Evolutionary conservation across 2,797 vertebrate genomes (phyloP).

Genomic region (Aulostomus chinensis): DNA sequence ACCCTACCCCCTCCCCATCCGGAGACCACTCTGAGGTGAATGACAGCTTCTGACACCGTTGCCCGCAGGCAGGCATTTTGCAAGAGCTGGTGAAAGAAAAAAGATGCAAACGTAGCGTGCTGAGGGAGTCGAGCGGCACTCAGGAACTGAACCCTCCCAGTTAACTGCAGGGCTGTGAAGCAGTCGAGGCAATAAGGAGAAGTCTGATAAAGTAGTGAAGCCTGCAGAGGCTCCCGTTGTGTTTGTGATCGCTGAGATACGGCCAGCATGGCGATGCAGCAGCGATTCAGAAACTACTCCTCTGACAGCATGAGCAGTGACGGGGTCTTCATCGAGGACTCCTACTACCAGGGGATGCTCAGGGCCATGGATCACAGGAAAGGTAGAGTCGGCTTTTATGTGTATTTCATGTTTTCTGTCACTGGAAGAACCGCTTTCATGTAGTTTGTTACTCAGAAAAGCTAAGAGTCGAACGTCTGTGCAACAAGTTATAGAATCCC

Average conservation of each 20-base stretch:
- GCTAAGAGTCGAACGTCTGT: too few relatives aligned
- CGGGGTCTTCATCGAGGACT: conserved; percentile 72
- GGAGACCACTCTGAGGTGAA: conserved; percentile 35
- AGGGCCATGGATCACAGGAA: conserved; percentile 72
- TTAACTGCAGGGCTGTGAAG: conserved; percentile 31
- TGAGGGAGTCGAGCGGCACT: too few relatives aligned
- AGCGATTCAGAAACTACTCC: conserved; percentile 63
- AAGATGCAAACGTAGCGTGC: too few relatives aligned
- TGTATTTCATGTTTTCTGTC: too few relatives aligned
- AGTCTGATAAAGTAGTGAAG: conserved; percentile 17
- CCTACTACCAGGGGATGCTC: conserved; percentile 71
- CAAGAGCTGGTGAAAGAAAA: conserved; percentile 27
- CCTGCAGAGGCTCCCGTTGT: conserved; percentile 13
- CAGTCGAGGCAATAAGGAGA: conserved; percentile 29
- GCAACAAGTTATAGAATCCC: too few relatives aligned
- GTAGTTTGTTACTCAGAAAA: too few relatives aligned
- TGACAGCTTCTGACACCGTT: conserved; percentile 50
- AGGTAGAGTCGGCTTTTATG: conserved; percentile 66
- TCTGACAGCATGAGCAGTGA: conserved; percentile 76
- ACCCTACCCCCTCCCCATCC: conserved; percentile 5
- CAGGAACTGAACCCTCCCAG: conserved; percentile 76
- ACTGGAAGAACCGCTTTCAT: too few relatives aligned
- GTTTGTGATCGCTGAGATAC: conserved; percentile 2
- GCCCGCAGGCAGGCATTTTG: conserved; percentile 70
- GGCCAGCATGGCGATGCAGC: conserved; percentile 43